Evolutionary conservation across 2,113 vertebrate genomes (phyloP).

Genomic region (Bombycilla garrulus): DNA sequence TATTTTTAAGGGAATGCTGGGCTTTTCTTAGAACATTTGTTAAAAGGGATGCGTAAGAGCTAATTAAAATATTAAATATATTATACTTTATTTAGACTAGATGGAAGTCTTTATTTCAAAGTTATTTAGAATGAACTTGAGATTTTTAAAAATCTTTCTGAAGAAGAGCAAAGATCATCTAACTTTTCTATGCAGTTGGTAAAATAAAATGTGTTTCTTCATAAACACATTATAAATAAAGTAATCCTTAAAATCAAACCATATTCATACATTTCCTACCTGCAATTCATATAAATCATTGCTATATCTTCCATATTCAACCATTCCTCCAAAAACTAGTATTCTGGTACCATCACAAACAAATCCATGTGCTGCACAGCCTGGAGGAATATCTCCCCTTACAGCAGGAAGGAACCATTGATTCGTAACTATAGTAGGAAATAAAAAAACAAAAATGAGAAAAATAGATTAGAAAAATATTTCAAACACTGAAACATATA

Average conservation of each 20-base stretch:
- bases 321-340: slow-evolving; percentile 96
- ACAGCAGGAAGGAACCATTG: slow-evolving; percentile 98
- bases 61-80: neutral
- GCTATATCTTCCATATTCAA: slow-evolving; percentile 97
- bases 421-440: slow-evolving; percentile 81
- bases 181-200: neutral
- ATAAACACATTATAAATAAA: neutral
- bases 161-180: neutral
- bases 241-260: neutral
- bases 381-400: slow-evolving; percentile 96
- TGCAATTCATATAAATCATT: slow-evolving; percentile 95
- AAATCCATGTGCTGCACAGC: slow-evolving; percentile 95
- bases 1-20: neutral
- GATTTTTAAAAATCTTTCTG: neutral
- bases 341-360: slow-evolving; percentile 93
- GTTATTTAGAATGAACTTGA: neutral
- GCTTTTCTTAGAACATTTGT: neutral
- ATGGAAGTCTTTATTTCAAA: neutral
- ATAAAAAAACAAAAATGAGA: neutral
- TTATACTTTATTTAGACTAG: neutral
- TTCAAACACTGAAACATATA: neutral
- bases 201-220: neutral
- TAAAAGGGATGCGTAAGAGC: neutral
- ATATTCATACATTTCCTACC: slow-evolving; percentile 71
- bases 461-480: neutral